Evolutionary conservation across 2,113 vertebrate genomes (phyloP), one percentile per base, ranked within the genome.

Genomic region (Neolamprologus fasciatus): DNA sequence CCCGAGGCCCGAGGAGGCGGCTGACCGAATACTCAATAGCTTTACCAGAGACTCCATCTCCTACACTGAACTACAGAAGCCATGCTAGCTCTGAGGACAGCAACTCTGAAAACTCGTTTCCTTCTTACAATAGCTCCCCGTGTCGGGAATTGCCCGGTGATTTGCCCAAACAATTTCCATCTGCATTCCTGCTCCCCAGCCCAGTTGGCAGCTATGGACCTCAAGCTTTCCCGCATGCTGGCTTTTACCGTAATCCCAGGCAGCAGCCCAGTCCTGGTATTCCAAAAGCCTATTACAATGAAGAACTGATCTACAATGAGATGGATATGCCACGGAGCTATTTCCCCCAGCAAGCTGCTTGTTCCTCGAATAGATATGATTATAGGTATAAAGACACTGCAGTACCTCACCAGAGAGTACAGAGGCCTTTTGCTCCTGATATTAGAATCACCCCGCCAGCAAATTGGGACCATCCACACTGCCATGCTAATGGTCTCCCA

Each of bases 51-150:
- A 92, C 95, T 57, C 91, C 90, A 63, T 93, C 94, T 9, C 54
- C 93, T 37, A 55, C 79, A 0, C 58, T 93, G 40, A 88, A 80
- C 21, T 84, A 93, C 23, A 90, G 87, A 82, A 94, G 83, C 82
- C 94, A 92, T 61, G 95, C 95, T 4, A 94, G 94, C 78, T 97
- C 97, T 0, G 97, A 98, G 84, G 97, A 98, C 82, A 97, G 97
- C 68, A 95, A 94, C 90, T 98, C 97, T 0, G 97, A 98, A 19
- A 94, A 96, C 83, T 98, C 97, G 2, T 96, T 95, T 89, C 79
- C 96, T 17, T 97, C 97, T 10, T 97, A 97, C 51, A 91, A 95
- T 63, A 96, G 96, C 78, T 97, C 97, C 1, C 95, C 93, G 0
- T 93, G 93, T 89, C 93, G 86, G 13, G 96, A 96, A 35, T 33